These are phyloP conservation scores for Natator depressus DNA, from an alignment of 2,113 vertebrate species.

Conservation along the genomic window DNA sequence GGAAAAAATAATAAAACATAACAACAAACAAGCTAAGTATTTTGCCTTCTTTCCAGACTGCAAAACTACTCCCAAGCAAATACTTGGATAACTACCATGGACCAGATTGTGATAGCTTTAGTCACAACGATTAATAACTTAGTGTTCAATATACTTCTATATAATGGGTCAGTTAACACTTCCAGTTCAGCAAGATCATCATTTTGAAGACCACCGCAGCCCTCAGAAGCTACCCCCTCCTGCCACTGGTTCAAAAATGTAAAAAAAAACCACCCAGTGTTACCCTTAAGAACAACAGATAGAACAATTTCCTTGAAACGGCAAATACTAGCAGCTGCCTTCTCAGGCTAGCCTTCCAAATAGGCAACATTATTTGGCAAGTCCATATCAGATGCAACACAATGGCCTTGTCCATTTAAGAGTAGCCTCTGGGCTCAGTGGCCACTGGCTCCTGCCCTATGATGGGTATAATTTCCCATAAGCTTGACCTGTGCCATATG, in stretches of 20 bases:
- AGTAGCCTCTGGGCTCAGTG: not conserved
- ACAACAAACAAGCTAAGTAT: conserved; percentile 33
- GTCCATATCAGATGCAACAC: not conserved
- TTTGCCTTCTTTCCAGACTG: not conserved
- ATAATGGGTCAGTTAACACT: not conserved
- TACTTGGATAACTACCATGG: not conserved
- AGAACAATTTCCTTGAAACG: not conserved
- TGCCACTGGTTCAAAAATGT: not conserved
- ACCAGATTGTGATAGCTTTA: not conserved
- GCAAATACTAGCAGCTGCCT: not conserved
- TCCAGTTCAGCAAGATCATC: not conserved
- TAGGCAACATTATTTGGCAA: not conserved
- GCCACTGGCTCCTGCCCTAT: not conserved
- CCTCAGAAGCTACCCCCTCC: not conserved
- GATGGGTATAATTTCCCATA: not conserved
- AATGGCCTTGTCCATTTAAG: not conserved
- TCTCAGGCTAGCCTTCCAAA: not conserved
- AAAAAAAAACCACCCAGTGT: not conserved
- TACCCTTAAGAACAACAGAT: not conserved
- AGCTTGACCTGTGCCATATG: not conserved
- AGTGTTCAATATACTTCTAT: not conserved
- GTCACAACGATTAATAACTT: not conserved
- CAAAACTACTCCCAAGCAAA: not conserved
- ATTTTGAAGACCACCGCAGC: not conserved
- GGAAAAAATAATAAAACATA: not conserved